These are phyloP conservation scores for Hybognathus amarus DNA, from an alignment of 2,797 vertebrate genomes.

Conservation along the genomic window DNA sequence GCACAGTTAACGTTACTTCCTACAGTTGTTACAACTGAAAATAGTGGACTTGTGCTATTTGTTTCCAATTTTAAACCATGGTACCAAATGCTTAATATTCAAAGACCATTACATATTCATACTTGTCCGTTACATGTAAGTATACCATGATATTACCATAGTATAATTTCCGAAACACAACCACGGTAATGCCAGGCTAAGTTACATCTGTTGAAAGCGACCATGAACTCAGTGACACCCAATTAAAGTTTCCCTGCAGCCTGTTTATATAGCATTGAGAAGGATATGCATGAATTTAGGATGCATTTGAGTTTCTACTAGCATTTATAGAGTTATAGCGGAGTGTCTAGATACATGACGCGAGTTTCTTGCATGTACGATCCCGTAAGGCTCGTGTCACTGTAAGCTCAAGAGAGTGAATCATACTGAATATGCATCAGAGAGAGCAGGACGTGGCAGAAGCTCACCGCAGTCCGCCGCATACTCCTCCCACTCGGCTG, in stretches of 20 bases:
- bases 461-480: constrained; percentile 82
- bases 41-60: neutral
- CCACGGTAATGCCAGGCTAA: neutral
- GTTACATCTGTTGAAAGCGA: neutral
- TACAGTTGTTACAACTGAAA: neutral
- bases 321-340: neutral
- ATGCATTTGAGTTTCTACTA: neutral
- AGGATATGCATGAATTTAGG: neutral
- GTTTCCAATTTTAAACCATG: neutral
- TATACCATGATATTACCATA: neutral
- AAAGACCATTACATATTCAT: neutral
- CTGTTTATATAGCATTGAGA: neutral
- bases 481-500: constrained; percentile 83
- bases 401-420: constrained; percentile 33
- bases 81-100: neutral
- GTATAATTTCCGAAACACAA: neutral
- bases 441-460: constrained; percentile 74
- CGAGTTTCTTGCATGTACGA: neutral
- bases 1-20: neutral
- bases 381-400: neutral
- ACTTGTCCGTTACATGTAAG: neutral
- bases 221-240: neutral
- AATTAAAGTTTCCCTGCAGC: neutral
- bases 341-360: neutral
- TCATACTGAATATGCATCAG: constrained; percentile 6